A percentile compares a stretch with the other conserved stretches of the same genome.
These are phyloP conservation scores for Trichogramma pretiosum DNA, from an alignment of 1,140 invertebrate species.

Conservation along the genomic window DNA sequence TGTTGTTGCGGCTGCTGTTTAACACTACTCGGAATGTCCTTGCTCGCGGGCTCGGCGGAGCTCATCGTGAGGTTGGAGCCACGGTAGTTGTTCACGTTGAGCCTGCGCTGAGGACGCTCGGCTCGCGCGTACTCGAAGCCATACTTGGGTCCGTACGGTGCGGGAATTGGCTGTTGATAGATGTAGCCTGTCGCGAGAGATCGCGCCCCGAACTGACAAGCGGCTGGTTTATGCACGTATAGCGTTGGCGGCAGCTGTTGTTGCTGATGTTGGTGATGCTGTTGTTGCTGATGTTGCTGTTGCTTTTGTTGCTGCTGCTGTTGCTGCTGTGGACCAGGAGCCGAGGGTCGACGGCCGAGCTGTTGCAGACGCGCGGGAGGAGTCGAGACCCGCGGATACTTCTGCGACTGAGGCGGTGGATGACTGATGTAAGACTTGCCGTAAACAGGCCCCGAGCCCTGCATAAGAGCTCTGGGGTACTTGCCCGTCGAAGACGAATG, in stretches of 20 bases:
- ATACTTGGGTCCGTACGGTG: not conserved
- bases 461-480: constrained; percentile 11
- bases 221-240: constrained; percentile 21
- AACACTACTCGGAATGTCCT: not conserved
- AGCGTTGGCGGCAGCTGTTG: constrained; percentile 10
- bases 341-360: constrained; percentile 3
- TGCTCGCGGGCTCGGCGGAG: not conserved
- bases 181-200: constrained; percentile 8
- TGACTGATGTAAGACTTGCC: constrained; percentile 5
- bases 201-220: constrained; percentile 12
- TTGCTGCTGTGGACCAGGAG: too few relatives aligned
- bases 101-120: not conserved
- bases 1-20: not conserved
- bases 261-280: constrained; percentile 17
- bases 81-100: constrained; percentile 4
- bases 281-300: too few relatives aligned
- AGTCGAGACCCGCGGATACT: constrained; percentile 6
- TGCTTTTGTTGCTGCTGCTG: not conserved
- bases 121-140: constrained; percentile 16
- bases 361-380: constrained; percentile 1
- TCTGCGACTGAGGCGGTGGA: not conserved
- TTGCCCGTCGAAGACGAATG: constrained; percentile 12
- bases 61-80: constrained; percentile 14
- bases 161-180: not conserved
- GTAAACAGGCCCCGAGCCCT: too few relatives aligned